Conservation (phyloP, 23 tunicate species). For the Diplosoma virens region DNA sequence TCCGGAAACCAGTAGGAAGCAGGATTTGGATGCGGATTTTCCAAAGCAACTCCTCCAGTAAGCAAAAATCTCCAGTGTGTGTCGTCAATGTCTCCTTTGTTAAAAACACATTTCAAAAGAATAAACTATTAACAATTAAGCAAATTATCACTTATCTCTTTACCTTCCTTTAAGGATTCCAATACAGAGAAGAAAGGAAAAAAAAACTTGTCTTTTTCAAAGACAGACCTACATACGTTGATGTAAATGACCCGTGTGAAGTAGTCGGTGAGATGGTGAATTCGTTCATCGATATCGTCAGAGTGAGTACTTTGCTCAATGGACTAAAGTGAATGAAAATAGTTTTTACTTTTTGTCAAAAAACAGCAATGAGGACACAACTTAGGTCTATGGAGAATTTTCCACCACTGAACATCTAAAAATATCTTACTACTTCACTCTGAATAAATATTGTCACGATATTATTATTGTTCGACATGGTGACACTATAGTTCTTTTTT, state of each 20-base stretch:
- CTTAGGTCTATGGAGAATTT: too few relatives aligned
- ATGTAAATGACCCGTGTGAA: slow-evolving; percentile 63
- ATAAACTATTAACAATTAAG: too few relatives aligned
- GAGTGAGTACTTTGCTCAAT: slow-evolving; percentile 68
- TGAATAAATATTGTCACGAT: too few relatives aligned
- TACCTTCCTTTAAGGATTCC: slow-evolving; percentile 84
- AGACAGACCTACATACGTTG: slow-evolving; percentile 83
- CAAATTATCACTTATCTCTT: too few relatives aligned
- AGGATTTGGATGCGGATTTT: slow-evolving; percentile 83
- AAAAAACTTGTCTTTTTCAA: slow-evolving; percentile 84
- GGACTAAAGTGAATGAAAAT: too few relatives aligned
- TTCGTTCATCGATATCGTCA: slow-evolving; percentile 39
- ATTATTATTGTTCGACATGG: too few relatives aligned
- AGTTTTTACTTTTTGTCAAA: too few relatives aligned
- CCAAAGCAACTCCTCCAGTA: slow-evolving; percentile 84
- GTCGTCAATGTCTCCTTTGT: slow-evolving; percentile 64
- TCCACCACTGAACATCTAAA: too few relatives aligned
- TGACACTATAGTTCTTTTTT: too few relatives aligned
- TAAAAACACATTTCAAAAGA: too few relatives aligned
- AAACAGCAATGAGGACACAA: too few relatives aligned
- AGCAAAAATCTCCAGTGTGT: slow-evolving; percentile 73
- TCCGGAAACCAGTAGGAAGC: slow-evolving; percentile 75
- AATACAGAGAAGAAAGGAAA: slow-evolving; percentile 80
- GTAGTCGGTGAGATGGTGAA: slow-evolving; percentile 50
- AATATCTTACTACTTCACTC: too few relatives aligned